A percentile compares a stretch with the other conserved stretches of the same genome.
Evolutionary conservation across 2,797 vertebrate species (phyloP).

Genomic region (Lepus townsendii): DNA sequence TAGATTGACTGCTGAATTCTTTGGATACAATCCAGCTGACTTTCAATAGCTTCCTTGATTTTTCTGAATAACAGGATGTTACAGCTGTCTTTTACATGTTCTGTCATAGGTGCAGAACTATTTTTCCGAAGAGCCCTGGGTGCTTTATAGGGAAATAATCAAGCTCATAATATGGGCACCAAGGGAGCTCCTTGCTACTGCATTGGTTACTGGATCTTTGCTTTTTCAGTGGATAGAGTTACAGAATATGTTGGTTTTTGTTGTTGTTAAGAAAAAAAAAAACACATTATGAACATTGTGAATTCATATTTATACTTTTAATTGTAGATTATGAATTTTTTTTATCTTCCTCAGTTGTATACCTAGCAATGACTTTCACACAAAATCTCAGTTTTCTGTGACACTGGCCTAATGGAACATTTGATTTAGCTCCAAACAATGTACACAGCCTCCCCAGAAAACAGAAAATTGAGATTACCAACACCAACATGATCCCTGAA

Average conservation of each 20-base stretch:
- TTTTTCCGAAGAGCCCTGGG: background rate
- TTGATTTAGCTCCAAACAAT: background rate
- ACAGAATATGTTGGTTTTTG: background rate
- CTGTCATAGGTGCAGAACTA: background rate
- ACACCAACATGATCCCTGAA: background rate
- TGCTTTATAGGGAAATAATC: background rate
- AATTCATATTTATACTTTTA: background rate
- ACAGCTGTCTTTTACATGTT: background rate
- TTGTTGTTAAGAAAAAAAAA: background rate
- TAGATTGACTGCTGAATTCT: background rate
- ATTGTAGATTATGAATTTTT: background rate
- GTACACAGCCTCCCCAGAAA: background rate
- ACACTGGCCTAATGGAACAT: background rate
- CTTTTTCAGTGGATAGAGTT: background rate
- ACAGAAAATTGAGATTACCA: background rate
- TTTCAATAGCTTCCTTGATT: background rate
- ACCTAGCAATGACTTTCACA: background rate
- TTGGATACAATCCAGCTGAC: background rate
- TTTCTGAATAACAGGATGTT: slow-evolving; percentile 37
- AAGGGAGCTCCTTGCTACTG: background rate
- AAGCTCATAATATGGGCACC: background rate
- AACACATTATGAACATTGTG: background rate
- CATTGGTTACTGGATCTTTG: background rate
- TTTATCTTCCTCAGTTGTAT: background rate
- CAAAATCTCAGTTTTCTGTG: background rate